A percentile compares a stretch with the other conserved stretches of the same genome.
Evolutionary conservation across 1,140 invertebrate genomes (phyloP).

Genomic region (Anastrepha obliqua): DNA sequence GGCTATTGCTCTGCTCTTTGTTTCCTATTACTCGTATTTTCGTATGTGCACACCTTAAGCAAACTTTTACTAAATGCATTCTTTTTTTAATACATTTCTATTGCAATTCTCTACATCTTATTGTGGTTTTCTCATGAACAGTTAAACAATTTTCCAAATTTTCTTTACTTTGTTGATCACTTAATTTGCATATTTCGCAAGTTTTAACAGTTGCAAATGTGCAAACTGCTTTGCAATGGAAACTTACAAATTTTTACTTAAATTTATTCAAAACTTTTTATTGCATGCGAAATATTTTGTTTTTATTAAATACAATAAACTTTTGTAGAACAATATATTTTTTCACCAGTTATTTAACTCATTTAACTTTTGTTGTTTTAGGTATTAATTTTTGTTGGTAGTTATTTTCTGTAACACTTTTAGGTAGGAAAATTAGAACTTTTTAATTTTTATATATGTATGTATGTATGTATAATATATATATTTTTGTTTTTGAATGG

Average conservation of each 20-base stretch:
- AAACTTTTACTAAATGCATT: neutral
- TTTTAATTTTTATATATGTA: neutral
- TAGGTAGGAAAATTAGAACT: neutral
- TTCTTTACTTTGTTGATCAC: neutral
- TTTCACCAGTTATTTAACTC: neutral
- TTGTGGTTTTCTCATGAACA: neutral
- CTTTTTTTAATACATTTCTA: neutral
- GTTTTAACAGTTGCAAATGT: neutral
- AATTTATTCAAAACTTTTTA: neutral
- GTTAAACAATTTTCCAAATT: constrained; percentile 18
- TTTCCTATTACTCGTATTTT: neutral
- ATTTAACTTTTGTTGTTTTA: neutral
- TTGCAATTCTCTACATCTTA: neutral
- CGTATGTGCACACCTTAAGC: neutral
- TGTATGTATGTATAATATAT: neutral
- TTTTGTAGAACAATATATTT: constrained; percentile 19
- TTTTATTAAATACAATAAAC: constrained; percentile 45
- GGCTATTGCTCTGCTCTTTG: neutral
- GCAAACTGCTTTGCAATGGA: neutral
- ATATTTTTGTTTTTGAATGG: neutral
- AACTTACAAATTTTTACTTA: neutral
- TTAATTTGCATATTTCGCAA: neutral
- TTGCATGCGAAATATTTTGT: constrained; percentile 50
- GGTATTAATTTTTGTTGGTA: neutral
- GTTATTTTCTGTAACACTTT: neutral